These are phyloP conservation scores for Stenchaetothrips biformis DNA, from an alignment of 2,888 invertebrate genomes.

Conservation along the genomic window DNA sequence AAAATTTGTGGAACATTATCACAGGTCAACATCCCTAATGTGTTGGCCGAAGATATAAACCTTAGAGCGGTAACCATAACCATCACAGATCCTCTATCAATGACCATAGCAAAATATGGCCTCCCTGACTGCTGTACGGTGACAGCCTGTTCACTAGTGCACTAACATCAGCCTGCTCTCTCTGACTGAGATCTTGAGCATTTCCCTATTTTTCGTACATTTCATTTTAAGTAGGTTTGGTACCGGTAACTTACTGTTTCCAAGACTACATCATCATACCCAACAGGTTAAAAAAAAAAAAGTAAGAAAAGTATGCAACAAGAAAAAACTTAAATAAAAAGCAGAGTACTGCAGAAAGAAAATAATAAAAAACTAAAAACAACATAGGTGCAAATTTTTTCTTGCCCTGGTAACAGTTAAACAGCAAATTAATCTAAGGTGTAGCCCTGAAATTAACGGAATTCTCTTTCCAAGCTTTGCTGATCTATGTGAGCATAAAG, in stretches of 20 bases:
- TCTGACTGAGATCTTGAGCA: conserved; percentile 12
- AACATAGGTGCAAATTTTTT: neutral
- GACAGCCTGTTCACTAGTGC: conserved; percentile 24
- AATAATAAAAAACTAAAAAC: neutral
- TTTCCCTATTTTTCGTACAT: neutral
- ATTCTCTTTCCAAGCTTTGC: neutral
- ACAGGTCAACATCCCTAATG: conserved; percentile 1
- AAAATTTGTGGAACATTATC: conserved; percentile 25
- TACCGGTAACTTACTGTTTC: neutral
- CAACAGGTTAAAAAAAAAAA: conserved; percentile 6
- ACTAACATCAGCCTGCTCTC: conserved; percentile 22
- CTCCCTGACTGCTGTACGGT: conserved; percentile 13
- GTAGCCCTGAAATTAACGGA: neutral
- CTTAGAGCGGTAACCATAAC: conserved; percentile 22
- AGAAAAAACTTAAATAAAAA: neutral
- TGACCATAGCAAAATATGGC: neutral
- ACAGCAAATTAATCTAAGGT: neutral
- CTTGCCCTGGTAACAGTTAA: neutral
- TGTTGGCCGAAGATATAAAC: conserved; percentile 18
- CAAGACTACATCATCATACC: neutral
- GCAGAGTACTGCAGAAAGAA: neutral
- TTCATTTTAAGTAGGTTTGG: conserved; percentile 12
- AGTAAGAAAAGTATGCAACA: neutral
- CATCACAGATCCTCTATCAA: conserved; percentile 23
- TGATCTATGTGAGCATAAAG: neutral